Evolutionary conservation across 2,113 vertebrate genomes (phyloP), one percentile per base, ranked within the genome.

Genomic region (Empidonax alnorum): DNA sequence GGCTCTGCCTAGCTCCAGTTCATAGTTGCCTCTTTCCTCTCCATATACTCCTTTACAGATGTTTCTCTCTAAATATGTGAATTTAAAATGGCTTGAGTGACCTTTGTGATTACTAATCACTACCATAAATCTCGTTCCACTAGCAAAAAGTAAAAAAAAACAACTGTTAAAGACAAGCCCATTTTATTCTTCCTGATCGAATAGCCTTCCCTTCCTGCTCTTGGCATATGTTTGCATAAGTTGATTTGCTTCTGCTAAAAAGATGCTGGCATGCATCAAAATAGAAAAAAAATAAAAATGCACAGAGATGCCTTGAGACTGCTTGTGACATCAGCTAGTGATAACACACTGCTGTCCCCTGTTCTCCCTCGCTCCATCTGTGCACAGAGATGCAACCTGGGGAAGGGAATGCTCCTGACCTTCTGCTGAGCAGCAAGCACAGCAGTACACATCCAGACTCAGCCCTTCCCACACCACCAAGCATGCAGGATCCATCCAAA

Each of bases 191-290:
- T 77, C 47, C 63, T 80, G 63, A 69, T 80, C 62, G 90, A 76
- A 67, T 63, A 93, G 77, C n/a, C 41, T 92, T 87, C 61, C n/a
- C 28, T 82, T 94, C 66, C 80, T 89, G 35, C 53, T 87, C 44
- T 65, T 58, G 53, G 66, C 58, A 39, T 90, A 75, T 61, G 35
- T 41, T 73, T 87, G 66, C 30, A 4, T 62, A 89, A 94, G 23
- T 68, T 76, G 84, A 94, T 87, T 94, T 87, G 28, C 41, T 84
- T 83, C 61, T 69, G 37, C 58, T 93, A 53, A 62, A 90, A 62
- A 68, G 31, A 87, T 68, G 73, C 18, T 74, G 46, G 37, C 18
- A 31, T 37, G 39, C 44, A 75, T 67, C 49, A 76, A 81, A 94
- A 81, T 10, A 39, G n/a, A 21, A 12, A 47, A 67, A 68, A n/a